These are phyloP conservation scores for Melanotaenia pygmaea DNA, from an alignment of 2,797 vertebrate species.

Conservation along the genomic window DNA sequence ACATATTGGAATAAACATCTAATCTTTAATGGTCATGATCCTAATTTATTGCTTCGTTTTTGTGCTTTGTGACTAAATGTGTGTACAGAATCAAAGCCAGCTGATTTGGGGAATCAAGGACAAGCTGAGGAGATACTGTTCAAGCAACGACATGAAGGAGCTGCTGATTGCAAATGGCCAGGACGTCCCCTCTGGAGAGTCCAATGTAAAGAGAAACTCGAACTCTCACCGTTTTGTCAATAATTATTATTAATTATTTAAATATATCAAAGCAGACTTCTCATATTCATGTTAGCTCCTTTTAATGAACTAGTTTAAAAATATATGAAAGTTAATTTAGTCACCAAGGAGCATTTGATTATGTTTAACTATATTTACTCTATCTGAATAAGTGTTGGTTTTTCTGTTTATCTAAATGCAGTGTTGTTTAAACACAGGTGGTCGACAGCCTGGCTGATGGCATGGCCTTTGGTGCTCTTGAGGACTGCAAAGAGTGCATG, in stretches of 20 bases:
- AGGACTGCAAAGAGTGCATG: constrained; percentile 88
- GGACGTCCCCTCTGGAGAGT: constrained; percentile 94
- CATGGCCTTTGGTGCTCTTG: constrained; percentile 92
- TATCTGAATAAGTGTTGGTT: not conserved
- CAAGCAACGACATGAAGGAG: constrained; percentile 94
- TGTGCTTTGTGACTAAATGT: not conserved
- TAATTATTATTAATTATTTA: not conserved
- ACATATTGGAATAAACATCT: not conserved
- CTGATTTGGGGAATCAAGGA: constrained; percentile 96
- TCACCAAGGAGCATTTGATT: not conserved
- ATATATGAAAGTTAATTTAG: not conserved
- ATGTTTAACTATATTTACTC: not conserved
- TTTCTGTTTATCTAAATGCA: not conserved
- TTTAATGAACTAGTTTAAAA: not conserved
- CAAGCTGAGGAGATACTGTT: constrained; percentile 92
- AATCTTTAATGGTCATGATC: not conserved
- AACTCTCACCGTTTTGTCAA: not conserved
- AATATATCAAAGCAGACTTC: not conserved
- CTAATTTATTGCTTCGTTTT: not conserved
- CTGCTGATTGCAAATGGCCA: constrained; percentile 95
- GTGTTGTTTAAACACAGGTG: constrained; percentile 79
- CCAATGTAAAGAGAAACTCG: constrained; percentile 86
- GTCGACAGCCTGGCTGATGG: constrained; percentile 92
- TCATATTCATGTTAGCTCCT: not conserved
- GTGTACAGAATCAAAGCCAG: constrained; percentile 90